phyloP scores from a whole-genome alignment of 2,113 vertebrate species.

The Tetrao urogallus region DNA sequence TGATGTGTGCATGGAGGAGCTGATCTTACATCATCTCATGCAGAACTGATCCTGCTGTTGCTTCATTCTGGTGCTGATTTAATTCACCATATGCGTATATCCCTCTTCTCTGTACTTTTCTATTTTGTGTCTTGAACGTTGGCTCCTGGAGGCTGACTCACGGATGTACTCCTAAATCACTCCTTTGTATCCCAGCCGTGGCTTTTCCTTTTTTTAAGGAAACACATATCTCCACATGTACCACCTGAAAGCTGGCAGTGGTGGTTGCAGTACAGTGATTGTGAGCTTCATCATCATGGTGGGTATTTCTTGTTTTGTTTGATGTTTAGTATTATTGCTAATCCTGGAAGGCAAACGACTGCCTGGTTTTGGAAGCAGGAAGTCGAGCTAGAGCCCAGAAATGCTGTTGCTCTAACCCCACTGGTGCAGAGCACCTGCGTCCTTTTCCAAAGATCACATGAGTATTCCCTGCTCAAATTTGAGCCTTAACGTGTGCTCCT shows the following conservation, averaged over 20 bases:
- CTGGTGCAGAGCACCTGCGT: not conserved
- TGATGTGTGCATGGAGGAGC: not conserved
- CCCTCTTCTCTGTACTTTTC: not conserved
- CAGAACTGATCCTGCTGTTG: not conserved
- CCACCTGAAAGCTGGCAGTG: not conserved
- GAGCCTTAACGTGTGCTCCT: not conserved
- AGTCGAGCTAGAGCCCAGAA: not conserved
- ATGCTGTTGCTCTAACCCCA: rapidly evolving
- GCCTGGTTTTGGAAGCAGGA: not conserved
- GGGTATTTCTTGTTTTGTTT: not conserved
- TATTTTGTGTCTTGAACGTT: not conserved
- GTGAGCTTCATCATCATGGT: not conserved
- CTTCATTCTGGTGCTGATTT: conserved; percentile 14
- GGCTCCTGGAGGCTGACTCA: not conserved
- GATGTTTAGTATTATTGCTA: not conserved
- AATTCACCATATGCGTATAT: not conserved
- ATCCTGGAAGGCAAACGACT: not conserved
- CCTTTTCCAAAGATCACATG: not conserved
- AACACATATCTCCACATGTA: rapidly evolving
- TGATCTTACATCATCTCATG: not conserved
- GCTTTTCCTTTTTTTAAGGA: not conserved
- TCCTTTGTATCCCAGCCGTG: not conserved
- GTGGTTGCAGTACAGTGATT: not conserved
- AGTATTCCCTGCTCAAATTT: not conserved
- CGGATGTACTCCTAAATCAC: not conserved